A percentile compares a stretch with the other conserved stretches of the same genome.
phyloP scores from a whole-genome alignment of 2,113 vertebrate genomes.

The Leptosomus discolor region DNA sequence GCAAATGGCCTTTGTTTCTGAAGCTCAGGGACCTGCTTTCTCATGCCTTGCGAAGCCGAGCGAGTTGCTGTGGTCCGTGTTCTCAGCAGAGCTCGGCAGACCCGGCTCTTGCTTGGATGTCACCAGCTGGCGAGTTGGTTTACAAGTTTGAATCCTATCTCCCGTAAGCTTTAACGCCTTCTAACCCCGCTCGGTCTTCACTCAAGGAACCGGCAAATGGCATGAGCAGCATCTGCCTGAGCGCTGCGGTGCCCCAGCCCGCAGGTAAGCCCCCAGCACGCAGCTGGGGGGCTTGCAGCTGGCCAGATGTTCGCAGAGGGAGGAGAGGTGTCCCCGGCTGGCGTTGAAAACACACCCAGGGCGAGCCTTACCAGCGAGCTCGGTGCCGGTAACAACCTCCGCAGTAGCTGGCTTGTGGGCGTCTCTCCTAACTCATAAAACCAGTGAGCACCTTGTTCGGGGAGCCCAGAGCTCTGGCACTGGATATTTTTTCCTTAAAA shows the following conservation, averaged over 20 bases:
- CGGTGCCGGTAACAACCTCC: not conserved
- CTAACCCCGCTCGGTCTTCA: rapidly evolving
- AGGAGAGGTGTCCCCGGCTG: not conserved
- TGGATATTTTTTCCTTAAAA: not conserved
- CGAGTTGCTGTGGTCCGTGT: rapidly evolving
- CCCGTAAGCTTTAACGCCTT: not conserved
- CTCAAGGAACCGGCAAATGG: not conserved
- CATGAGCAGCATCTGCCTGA: not conserved
- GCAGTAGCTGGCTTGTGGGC: rapidly evolving
- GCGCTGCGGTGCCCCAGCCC: rapidly evolving
- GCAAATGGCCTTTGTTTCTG: not conserved
- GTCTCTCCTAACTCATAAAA: not conserved
- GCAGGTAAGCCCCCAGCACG: not conserved
- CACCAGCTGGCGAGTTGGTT: too few species aligned
- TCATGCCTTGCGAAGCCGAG: not conserved
- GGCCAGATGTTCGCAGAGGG: not conserved
- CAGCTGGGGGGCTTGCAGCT: not conserved
- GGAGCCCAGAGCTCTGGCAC: not conserved
- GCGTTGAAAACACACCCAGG: not conserved
- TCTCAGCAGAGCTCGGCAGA: not conserved
- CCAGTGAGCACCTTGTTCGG: not conserved
- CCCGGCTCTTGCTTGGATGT: not conserved
- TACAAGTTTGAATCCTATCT: rapidly evolving
- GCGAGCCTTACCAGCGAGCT: not conserved
- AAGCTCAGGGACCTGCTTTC: not conserved